A percentile compares a stretch with the other conserved stretches of the same genome.
Evolutionary conservation across 1,140 invertebrate species (phyloP).

Genomic region (Neoseiulus cucumeris): DNA sequence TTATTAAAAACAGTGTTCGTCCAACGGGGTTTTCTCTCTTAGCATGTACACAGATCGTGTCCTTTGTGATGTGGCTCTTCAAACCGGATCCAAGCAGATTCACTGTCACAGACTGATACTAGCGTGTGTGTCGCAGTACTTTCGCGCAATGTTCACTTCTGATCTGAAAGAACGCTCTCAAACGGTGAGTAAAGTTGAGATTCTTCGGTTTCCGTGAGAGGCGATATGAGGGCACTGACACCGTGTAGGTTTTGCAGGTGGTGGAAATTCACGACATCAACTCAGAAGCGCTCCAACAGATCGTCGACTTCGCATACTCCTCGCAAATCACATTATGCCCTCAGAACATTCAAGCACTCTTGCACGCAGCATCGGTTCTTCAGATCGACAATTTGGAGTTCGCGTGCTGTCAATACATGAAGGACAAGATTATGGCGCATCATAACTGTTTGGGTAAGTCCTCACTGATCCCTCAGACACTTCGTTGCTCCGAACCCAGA

Average conservation of each 20-base stretch:
- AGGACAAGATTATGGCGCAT: conserved; percentile 5
- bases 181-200: neutral
- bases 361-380: neutral
- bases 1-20: no score
- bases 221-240: no score
- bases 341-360: neutral
- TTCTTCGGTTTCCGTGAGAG: no score
- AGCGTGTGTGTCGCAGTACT: neutral
- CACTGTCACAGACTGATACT: neutral
- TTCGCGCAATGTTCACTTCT: neutral
- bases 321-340: neutral
- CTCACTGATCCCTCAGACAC: no score
- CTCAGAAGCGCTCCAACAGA: neutral
- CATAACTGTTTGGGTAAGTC: neutral
- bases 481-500: no score
- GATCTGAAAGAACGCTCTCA: neutral
- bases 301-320: neutral
- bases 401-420: conserved; percentile 7
- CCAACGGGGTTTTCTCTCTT: neutral
- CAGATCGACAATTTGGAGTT: conserved; percentile 7
- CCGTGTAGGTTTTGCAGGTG: neutral
- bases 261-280: conserved; percentile 2
- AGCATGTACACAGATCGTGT: neutral
- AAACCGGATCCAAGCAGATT: neutral
- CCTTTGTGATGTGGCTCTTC: neutral